Conservation (phyloP, 2,888 invertebrate genomes). For the Drosophila macrospina region DNA sequence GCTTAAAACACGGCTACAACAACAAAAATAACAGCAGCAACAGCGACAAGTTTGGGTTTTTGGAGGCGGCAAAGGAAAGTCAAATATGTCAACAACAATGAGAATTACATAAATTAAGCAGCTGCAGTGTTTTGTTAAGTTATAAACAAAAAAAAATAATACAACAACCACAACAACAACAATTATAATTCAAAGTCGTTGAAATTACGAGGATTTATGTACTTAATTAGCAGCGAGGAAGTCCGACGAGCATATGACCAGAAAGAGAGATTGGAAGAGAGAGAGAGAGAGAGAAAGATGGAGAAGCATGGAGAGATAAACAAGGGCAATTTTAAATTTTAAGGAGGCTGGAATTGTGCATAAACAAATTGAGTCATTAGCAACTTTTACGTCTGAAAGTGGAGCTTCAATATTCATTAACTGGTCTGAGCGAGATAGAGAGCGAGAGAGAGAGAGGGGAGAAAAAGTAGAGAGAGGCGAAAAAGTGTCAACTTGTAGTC, state of each 20-base stretch:
- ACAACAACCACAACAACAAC: constrained; percentile 23
- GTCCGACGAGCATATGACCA: background rate
- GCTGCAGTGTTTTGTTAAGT: constrained; percentile 64
- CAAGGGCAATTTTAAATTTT: constrained; percentile 21
- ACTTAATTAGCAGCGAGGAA: constrained; percentile 56
- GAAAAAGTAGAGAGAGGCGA: background rate
- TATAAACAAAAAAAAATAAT: constrained; percentile 29
- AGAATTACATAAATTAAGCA: constrained; percentile 83
- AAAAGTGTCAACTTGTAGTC: constrained; percentile 5
- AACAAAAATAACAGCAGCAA: constrained; percentile 13
- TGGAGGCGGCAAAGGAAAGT: constrained; percentile 69
- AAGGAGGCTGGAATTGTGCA: constrained; percentile 15
- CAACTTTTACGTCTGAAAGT: constrained; percentile 7
- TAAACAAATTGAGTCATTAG: constrained; percentile 37
- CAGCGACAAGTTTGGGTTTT: constrained; percentile 36
- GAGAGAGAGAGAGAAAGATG: background rate
- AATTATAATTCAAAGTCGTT: constrained; percentile 47
- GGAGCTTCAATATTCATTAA: background rate
- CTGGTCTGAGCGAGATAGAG: background rate
- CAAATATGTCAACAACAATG: constrained; percentile 64
- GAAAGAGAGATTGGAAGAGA: constrained; percentile 1
- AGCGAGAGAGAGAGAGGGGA: background rate
- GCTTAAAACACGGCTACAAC: constrained; percentile 51
- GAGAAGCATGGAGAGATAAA: too few species aligned
- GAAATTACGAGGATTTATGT: constrained; percentile 60